Evolutionary conservation across 1,140 invertebrate genomes (phyloP).

Genomic region (Drosophila jambulina): DNA sequence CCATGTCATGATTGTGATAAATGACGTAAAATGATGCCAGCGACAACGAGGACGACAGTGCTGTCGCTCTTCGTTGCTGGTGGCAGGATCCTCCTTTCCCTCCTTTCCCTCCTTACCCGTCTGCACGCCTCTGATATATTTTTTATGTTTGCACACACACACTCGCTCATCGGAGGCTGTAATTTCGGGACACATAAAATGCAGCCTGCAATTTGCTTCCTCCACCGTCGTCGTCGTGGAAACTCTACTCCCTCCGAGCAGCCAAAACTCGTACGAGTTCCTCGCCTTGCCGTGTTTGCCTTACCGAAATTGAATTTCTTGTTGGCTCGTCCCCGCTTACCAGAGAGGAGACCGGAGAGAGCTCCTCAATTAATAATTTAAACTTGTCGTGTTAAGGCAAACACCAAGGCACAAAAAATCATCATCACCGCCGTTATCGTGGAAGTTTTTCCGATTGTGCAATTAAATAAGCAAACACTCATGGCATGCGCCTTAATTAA

Average conservation of each 20-base stretch:
- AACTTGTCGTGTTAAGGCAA: constrained; percentile 78
- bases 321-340: constrained; percentile 39
- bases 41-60: constrained; percentile 64
- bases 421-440: constrained; percentile 17
- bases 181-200: constrained; percentile 78
- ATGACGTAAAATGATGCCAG: constrained; percentile 82
- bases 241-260: constrained; percentile 39
- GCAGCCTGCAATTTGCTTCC: constrained; percentile 74
- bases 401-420: constrained; percentile 57
- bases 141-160: constrained; percentile 52
- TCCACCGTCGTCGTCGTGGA: constrained; percentile 22
- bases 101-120: background rate
- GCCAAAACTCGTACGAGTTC: constrained; percentile 57
- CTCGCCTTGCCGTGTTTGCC: constrained; percentile 65
- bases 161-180: constrained; percentile 50
- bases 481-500: constrained; percentile 71
- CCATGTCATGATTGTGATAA: constrained; percentile 82
- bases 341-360: constrained; percentile 7
- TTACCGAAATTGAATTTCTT: constrained; percentile 81
- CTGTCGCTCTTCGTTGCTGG: constrained; percentile 62
- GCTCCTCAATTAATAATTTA: constrained; percentile 67
- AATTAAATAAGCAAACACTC: constrained; percentile 79
- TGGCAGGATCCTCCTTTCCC: constrained; percentile 14
- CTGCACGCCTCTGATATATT: constrained; percentile 56
- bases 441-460: constrained; percentile 72